A percentile compares a stretch with the other conserved stretches of the same genome.
Evolutionary conservation across 2,888 invertebrate species (phyloP).

Genomic region (Drosophila hawaiiensis): DNA sequence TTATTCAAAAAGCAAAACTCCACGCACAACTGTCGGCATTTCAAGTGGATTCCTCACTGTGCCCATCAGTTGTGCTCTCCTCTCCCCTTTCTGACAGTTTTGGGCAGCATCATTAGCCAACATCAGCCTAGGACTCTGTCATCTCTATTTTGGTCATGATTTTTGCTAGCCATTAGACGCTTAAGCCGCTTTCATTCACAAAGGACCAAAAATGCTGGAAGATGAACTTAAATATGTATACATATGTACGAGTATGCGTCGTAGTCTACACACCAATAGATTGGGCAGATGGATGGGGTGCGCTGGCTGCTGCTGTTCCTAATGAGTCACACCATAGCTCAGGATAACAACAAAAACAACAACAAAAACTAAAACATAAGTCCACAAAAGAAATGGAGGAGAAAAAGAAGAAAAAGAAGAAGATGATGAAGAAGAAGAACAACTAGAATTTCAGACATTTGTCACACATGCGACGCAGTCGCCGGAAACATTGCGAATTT

Average conservation of each 20-base stretch:
- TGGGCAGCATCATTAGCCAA: slow-evolving; percentile 40
- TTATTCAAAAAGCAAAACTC: not conserved
- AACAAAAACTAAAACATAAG: not conserved
- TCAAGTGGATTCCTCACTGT: slow-evolving; percentile 5
- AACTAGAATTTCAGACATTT: slow-evolving; percentile 65
- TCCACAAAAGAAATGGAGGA: not conserved
- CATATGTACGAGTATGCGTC: slow-evolving; percentile 36
- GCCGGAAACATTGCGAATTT: slow-evolving; percentile 70
- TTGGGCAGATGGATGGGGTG: not conserved
- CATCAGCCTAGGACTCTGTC: slow-evolving; percentile 41
- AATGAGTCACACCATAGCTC: slow-evolving; percentile 65
- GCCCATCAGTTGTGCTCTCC: not conserved
- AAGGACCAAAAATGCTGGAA: slow-evolving; percentile 9
- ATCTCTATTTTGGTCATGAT: slow-evolving; percentile 71
- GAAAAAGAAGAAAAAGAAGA: not conserved
- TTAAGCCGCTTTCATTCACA: slow-evolving; percentile 47
- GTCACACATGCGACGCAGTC: slow-evolving; percentile 77
- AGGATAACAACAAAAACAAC: slow-evolving; percentile 11
- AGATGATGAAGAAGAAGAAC: slow-evolving; percentile 20
- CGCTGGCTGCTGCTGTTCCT: slow-evolving; percentile 51
- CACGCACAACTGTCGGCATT: not conserved
- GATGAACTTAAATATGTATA: slow-evolving; percentile 44
- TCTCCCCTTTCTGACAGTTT: not conserved
- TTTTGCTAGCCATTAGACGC: slow-evolving; percentile 63
- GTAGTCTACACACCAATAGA: slow-evolving; percentile 4